Percentiles rank a stretch among this genome's conserved stretches.
phyloP scores from a whole-genome alignment of 2,113 vertebrate species.

The Lucifuga dentata region DNA sequence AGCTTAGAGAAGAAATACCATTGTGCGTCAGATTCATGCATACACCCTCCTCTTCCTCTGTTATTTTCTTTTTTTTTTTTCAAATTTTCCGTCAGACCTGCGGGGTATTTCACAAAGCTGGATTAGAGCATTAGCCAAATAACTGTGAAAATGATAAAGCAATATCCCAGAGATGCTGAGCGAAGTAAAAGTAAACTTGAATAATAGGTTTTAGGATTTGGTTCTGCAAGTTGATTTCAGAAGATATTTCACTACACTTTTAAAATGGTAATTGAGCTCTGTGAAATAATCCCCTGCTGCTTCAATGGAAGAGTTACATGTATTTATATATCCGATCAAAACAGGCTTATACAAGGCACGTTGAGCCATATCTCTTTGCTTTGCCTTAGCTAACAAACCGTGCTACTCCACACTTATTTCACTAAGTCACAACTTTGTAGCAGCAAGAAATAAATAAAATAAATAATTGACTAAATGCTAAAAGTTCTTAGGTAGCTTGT shows the following conservation, averaged over 20 bases:
- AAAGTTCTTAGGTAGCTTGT: too few relatives aligned
- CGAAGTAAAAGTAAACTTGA: slow-evolving; percentile 8
- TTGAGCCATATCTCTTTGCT: too few relatives aligned
- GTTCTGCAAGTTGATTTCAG: slow-evolving; percentile 33
- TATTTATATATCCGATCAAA: slow-evolving; percentile 39
- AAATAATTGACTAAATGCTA: too few relatives aligned
- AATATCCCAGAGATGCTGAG: too few relatives aligned
- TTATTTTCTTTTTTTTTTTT: slow-evolving; percentile 1
- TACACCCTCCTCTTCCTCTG: background rate
- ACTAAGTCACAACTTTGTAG: too few relatives aligned
- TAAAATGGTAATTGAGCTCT: slow-evolving; percentile 31
- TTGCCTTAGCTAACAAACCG: too few relatives aligned
- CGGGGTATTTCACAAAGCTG: background rate
- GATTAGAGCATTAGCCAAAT: too few relatives aligned
- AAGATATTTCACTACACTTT: slow-evolving; percentile 20
- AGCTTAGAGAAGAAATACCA: background rate
- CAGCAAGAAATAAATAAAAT: too few relatives aligned
- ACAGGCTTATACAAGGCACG: slow-evolving; percentile 21
- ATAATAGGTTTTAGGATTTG: background rate
- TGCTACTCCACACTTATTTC: too few relatives aligned
- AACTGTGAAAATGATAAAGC: too few relatives aligned
- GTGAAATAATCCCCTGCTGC: slow-evolving; percentile 14
- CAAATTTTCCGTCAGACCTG: slow-evolving; percentile 6
- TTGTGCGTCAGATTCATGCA: background rate
- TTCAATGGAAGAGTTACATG: too few relatives aligned